Evolutionary conservation across 2,113 vertebrate species (phyloP), one percentile per base, ranked within the genome.

Genomic region (Rhea americana): DNA sequence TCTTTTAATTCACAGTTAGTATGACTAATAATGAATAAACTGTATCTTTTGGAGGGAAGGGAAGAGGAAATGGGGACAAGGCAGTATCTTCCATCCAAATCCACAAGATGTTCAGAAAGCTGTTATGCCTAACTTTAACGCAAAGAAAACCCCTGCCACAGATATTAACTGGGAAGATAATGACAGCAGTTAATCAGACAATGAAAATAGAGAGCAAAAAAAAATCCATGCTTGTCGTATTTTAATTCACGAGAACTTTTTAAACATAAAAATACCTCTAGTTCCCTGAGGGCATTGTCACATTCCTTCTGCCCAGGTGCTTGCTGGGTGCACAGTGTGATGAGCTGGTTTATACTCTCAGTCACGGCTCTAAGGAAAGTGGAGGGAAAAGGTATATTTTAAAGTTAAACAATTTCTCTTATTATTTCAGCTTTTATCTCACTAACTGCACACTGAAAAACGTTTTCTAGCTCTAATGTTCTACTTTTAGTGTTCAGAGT

Each of bases 271-370:
- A 72, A 41, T 97, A 99, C 99, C 99, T 99, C 99, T 21, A 99
- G 97, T 92, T 99, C 99, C 85, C 99, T 98, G 86, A 99, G 97
- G 74, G 99, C 99, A 3, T 99, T 99, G 95, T 99, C 99, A 96
- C 99, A 99, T 96, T 99, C 99, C 95, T 99, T 99, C 97, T 99
- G 99, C 82, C 99, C 99, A 0, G 99, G 99, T 53, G 99, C 99
- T 96, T 99, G 99, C 89, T 99, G 99, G n/a, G 99, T 99, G 72
- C 99, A 99, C 96, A 99, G 96, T 0, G 98, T 99, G 97, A 99
- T 99, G 87, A 99, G 98, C 96, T 99, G 99, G 95, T 99, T 99
- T 97, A 99, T 99, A 91, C 99, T 99, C 97, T 99, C 99, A 2
- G 99, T 99, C 96, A 99, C 99, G n/a, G 99, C 99, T 97, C 99